phyloP scores from a whole-genome alignment of 2,888 invertebrate genomes.

The Rambutsinella grinnellia region DNA sequence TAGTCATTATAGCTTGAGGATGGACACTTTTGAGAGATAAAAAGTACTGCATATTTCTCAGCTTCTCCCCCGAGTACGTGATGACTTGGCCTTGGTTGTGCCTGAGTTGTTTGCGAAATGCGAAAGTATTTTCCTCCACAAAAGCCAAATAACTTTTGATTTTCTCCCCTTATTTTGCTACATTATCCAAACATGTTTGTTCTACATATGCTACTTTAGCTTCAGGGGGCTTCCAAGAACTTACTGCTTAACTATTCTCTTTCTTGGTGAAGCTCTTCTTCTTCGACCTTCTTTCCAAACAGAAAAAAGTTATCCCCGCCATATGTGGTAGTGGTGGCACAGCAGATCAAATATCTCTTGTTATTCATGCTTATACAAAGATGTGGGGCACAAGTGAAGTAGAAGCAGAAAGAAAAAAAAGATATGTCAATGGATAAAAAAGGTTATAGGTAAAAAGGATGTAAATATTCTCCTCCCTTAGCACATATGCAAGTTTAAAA shows the following conservation, averaged over 20 bases:
- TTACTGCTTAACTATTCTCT: conserved; percentile 44
- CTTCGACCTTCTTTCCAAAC: background rate
- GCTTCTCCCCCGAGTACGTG: conserved; percentile 20
- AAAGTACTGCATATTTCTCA: background rate
- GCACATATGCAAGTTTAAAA: no score
- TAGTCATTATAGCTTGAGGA: no score
- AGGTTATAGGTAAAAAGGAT: no score
- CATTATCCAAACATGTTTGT: no score
- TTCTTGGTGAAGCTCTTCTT: no score
- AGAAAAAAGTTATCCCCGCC: background rate
- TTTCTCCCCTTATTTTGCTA: conserved; percentile 18
- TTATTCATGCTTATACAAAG: background rate
- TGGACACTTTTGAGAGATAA: no score
- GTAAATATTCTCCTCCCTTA: no score
- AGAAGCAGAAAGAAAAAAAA: background rate
- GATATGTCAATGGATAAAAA: background rate
- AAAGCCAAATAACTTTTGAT: conserved; percentile 12
- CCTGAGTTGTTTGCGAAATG: conserved; percentile 6
- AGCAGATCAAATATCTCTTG: background rate
- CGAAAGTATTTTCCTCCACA: conserved; percentile 14
- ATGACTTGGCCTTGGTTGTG: conserved; percentile 43
- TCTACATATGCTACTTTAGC: no score
- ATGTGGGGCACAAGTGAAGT: background rate
- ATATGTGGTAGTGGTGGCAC: background rate
- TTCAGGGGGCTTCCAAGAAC: no score